phyloP scores from a whole-genome alignment of 2,113 vertebrate genomes.

The Plotosus lineatus region DNA sequence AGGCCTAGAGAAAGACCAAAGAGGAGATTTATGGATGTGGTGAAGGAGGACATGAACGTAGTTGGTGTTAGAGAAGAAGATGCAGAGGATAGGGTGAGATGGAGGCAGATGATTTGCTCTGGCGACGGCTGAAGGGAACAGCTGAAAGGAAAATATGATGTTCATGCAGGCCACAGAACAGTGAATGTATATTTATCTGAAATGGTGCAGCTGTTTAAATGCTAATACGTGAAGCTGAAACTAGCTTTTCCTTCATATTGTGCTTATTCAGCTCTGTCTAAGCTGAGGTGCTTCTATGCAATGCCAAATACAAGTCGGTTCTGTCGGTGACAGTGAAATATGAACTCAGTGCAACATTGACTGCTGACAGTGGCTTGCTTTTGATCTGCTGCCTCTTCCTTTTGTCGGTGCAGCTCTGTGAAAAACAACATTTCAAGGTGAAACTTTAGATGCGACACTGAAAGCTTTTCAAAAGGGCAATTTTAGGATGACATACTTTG shows the following conservation, averaged over 20 bases:
- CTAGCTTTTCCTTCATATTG: not conserved
- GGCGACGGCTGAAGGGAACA: too few species aligned
- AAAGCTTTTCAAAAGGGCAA: slow-evolving; percentile 18
- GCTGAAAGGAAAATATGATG: not conserved
- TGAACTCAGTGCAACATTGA: slow-evolving; percentile 26
- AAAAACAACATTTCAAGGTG: slow-evolving; percentile 41
- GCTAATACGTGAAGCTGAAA: slow-evolving; percentile 18
- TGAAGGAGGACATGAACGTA: too few species aligned
- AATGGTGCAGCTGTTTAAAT: not conserved
- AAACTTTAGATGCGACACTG: not conserved
- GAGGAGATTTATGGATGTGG: too few species aligned
- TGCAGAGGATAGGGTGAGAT: too few species aligned
- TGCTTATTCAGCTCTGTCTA: slow-evolving; percentile 28
- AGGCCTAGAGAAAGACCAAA: too few species aligned
- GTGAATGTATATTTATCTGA: not conserved
- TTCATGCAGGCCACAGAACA: not conserved
- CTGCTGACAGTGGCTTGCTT: slow-evolving; percentile 39
- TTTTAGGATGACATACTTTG: slow-evolving; percentile 27
- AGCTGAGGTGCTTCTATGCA: slow-evolving; percentile 21
- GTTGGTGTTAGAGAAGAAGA: too few species aligned
- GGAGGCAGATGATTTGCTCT: too few species aligned
- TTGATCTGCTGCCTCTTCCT: slow-evolving; percentile 17
- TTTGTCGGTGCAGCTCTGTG: slow-evolving; percentile 29
- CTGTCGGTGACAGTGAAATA: slow-evolving; percentile 42
- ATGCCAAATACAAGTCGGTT: slow-evolving; percentile 23